A percentile compares a stretch with the other conserved stretches of the same genome.
Evolutionary conservation across 2,113 vertebrate species (phyloP).

Genomic region (Lamprologus tigripictilis): DNA sequence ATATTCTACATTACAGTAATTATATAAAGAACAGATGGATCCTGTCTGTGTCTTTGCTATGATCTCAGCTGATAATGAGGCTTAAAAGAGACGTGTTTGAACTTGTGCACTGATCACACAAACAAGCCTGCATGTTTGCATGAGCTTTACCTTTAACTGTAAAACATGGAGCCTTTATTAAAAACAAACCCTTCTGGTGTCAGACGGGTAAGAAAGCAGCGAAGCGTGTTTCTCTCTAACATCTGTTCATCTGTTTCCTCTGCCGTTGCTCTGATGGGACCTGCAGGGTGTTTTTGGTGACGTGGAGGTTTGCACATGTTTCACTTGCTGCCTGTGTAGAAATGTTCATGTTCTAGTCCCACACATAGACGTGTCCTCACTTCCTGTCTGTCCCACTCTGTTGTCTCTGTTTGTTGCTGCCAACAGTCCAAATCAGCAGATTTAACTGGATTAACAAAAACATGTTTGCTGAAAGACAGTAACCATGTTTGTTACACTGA

Average conservation of each 20-base stretch:
- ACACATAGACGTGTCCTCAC: neutral
- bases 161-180: neutral
- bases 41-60: neutral
- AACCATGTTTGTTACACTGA: neutral
- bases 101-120: accelerated
- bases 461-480: neutral
- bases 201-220: accelerated
- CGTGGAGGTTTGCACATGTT: slow-evolving; percentile 1
- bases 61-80: neutral
- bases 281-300: neutral
- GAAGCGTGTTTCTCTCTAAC: neutral
- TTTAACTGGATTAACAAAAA: neutral
- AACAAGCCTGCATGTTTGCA: neutral
- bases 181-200: neutral
- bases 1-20: neutral
- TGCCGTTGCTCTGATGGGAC: neutral
- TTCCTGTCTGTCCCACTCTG: neutral
- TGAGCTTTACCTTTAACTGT: neutral
- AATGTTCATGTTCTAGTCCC: accelerated
- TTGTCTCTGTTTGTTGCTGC: neutral
- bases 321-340: neutral
- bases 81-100: neutral
- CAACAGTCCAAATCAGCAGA: neutral
- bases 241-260: neutral
- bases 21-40: neutral